Base-by-base conservation (phyloP, 2,113 vertebrate genomes). In the Triplophysa rosa region DNA sequence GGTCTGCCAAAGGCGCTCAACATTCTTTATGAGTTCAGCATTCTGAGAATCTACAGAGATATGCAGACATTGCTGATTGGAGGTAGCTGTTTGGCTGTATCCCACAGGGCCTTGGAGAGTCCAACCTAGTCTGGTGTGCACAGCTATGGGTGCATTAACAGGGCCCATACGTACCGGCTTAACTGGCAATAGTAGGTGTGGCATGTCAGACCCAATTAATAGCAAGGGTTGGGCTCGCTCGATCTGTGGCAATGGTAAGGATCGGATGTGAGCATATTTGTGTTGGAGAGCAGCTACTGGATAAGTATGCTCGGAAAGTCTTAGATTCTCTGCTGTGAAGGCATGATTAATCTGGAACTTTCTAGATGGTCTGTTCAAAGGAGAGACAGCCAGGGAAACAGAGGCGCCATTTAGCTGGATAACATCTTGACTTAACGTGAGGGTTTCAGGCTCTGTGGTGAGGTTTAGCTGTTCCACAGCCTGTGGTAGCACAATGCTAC, bases 301-400 rank as follows among this genome's bases (percentile, higher is more conserved):
- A 21, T 33, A 19, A 40, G 12, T 23, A 12, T 42, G 63, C 21
- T 77, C 12, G 37, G n/a, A 49, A 26, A 2, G 58, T 47, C 45
- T 40, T 11, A 67, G 56, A 67, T 82, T 74, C 21, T 82, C 49
- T 47, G 12, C 68, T n/a, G n/a, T n/a, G n/a, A n/a, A n/a, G n/a
- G n/a, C n/a, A n/a, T n/a, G n/a, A n/a, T n/a, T n/a, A n/a, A 23
- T 45, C 12, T 21, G 26, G 23, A 71, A 79, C 23, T 54, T 80
- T 11, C 42, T 45, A 45, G 4, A 8, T 45, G 42, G 42, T 3
- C 42, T 45, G 42, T 45, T 45, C 11, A 45, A 45, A 45, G 64
- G 29, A 9, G 29, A 66, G 9, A 66, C 64, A 33, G 13, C 6
- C 4, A 66, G 29, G 13, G 56, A 59, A 59, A 59, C 16, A 59